A percentile compares a stretch with the other conserved stretches of the same genome.
Conservation (phyloP, 30 jellyfish, hydroid and myxozoan genomes). For the Rhopilema esculentum region DNA sequence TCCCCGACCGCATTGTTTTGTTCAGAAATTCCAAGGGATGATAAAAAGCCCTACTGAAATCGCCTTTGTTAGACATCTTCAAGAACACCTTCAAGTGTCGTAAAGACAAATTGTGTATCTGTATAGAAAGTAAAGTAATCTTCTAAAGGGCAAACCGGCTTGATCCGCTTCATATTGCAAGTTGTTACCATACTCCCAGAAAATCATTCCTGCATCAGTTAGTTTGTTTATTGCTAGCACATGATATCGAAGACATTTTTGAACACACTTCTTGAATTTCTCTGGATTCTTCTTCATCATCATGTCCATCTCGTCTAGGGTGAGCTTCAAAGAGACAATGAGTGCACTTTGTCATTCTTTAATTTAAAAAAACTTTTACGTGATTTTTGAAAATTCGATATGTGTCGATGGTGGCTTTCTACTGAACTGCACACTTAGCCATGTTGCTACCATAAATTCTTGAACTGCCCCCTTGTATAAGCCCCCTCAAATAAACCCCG, state of each 20-base stretch:
- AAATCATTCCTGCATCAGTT: constrained; percentile 89
- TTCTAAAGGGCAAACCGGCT: constrained; percentile 92
- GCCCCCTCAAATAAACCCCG: too few species aligned
- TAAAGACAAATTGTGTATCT: not conserved
- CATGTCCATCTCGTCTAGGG: constrained; percentile 79
- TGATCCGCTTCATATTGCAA: constrained; percentile 80
- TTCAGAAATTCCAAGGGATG: too few species aligned
- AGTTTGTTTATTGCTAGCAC: constrained; percentile 86
- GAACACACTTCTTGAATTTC: constrained; percentile 84
- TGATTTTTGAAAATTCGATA: not conserved
- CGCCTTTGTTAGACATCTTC: too few species aligned
- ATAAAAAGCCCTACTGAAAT: too few species aligned
- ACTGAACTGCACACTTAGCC: too few species aligned
- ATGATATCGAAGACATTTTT: constrained; percentile 94
- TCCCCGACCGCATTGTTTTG: too few species aligned
- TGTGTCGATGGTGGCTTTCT: too few species aligned
- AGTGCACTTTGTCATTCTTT: too few species aligned
- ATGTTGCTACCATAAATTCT: too few species aligned
- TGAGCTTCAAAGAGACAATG: constrained; percentile 58
- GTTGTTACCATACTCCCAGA: constrained; percentile 98
- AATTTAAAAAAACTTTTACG: not conserved
- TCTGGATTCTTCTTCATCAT: constrained; percentile 87
- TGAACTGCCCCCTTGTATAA: too few species aligned
- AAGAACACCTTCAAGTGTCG: not conserved
- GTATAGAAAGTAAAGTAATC: not conserved